Percentiles rank a stretch among this genome's conserved stretches.
Conservation (phyloP, 2,888 invertebrate species). For the Lasiommata megera region DNA sequence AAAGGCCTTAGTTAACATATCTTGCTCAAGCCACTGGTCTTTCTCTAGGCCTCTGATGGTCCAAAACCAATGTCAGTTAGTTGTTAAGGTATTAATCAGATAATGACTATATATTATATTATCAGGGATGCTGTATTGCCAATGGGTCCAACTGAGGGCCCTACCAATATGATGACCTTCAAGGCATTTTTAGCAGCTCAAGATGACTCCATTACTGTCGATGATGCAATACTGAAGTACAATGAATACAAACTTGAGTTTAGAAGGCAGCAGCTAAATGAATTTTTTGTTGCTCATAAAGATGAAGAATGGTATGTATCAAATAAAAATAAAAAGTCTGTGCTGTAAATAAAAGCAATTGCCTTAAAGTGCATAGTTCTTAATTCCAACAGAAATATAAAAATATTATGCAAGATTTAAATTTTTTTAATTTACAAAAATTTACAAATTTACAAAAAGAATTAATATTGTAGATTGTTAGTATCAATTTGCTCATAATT, state of each 20-base stretch:
- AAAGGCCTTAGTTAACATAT: no score
- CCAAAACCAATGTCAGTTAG: no score
- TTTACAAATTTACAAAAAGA: neutral
- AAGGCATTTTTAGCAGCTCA: slow-evolving; percentile 97
- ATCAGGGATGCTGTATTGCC: slow-evolving; percentile 77
- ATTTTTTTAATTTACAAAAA: neutral
- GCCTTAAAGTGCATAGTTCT: slow-evolving; percentile 3
- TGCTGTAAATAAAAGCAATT: slow-evolving; percentile 13
- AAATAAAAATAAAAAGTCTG: neutral
- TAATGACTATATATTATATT: slow-evolving; percentile 19
- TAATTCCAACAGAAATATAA: neutral
- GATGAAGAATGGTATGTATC: slow-evolving; percentile 97
- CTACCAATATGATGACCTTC: slow-evolving; percentile 97
- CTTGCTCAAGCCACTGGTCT: no score
- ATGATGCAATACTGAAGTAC: slow-evolving; percentile 97
- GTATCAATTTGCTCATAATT: slow-evolving; percentile 59
- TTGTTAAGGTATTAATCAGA: neutral
- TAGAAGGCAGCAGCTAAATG: slow-evolving; percentile 96
- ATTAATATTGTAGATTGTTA: slow-evolving; percentile 6
- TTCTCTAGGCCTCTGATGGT: no score
- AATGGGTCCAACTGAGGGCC: slow-evolving; percentile 83
- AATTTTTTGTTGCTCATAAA: slow-evolving; percentile 99
- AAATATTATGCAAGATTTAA: neutral
- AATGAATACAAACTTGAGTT: slow-evolving; percentile 99
- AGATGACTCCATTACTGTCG: slow-evolving; percentile 98